Conservation (phyloP, 2,888 invertebrate genomes). For the Lordiphosa fenestrarum region DNA sequence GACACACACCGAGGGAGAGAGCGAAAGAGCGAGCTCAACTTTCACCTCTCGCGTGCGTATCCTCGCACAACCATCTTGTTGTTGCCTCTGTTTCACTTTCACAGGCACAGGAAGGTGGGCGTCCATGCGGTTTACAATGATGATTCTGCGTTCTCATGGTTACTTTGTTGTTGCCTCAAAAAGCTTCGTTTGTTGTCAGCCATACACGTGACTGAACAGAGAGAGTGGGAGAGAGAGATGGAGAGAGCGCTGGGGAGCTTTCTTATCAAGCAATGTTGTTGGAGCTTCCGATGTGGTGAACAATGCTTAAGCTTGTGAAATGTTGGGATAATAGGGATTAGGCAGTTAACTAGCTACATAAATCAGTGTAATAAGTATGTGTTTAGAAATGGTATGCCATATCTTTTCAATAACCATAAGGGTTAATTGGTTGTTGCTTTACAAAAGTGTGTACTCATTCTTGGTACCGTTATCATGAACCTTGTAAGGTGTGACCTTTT, state of each 20-base stretch:
- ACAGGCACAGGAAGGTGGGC: slow-evolving; percentile 8
- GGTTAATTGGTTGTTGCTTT: too few relatives aligned
- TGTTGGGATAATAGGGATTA: too few relatives aligned
- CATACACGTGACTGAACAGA: slow-evolving; percentile 64
- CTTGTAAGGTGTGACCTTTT: too few relatives aligned
- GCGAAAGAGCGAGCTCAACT: slow-evolving; percentile 36
- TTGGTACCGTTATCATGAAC: too few relatives aligned
- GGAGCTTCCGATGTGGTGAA: slow-evolving; percentile 2
- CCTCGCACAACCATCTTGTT: slow-evolving; percentile 61
- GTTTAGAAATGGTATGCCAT: too few relatives aligned
- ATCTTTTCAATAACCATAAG: too few relatives aligned
- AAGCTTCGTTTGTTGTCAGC: slow-evolving; percentile 60
- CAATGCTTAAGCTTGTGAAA: too few relatives aligned
- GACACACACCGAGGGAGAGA: slow-evolving; percentile 27
- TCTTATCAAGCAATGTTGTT: slow-evolving; percentile 47
- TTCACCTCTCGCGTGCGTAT: slow-evolving; percentile 58
- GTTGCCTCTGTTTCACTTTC: slow-evolving; percentile 64
- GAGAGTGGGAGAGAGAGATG: slow-evolving; percentile 1
- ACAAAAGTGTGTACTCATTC: too few relatives aligned
- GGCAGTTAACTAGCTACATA: too few relatives aligned
- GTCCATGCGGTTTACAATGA: slow-evolving; percentile 47
- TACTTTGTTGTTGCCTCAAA: slow-evolving; percentile 35
- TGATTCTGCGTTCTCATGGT: slow-evolving; percentile 71
- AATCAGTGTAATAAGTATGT: too few relatives aligned
- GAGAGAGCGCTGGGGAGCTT: slow-evolving; percentile 43